Evolutionary conservation across 1,140 invertebrate species (phyloP).

Genomic region (Samia ricini): DNA sequence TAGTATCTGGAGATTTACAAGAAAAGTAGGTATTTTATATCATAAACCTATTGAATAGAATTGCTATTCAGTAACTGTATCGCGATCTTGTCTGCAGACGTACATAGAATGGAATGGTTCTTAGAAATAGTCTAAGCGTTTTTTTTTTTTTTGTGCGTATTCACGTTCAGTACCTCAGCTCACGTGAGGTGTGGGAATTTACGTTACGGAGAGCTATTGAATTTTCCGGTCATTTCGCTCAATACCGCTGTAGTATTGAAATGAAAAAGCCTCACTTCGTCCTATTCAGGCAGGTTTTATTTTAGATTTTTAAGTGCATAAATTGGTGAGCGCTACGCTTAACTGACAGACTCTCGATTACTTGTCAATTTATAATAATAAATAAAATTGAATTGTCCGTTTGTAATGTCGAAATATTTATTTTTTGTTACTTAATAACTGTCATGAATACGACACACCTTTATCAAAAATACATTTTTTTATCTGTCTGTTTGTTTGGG

Average conservation of each 20-base stretch:
- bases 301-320: neutral
- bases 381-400: too few species aligned
- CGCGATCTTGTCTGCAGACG: neutral
- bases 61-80: too few species aligned
- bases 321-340: neutral
- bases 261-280: slow-evolving; percentile 30
- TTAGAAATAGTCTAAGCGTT: slow-evolving; percentile 2
- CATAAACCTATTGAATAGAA: too few species aligned
- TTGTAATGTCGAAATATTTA: too few species aligned
- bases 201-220: slow-evolving; percentile 32
- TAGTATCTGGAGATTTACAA: too few species aligned
- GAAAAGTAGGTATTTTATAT: too few species aligned
- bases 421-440: too few species aligned
- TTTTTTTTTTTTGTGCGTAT: neutral
- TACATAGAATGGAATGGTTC: neutral
- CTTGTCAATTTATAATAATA: too few species aligned
- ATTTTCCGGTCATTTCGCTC: slow-evolving; percentile 48
- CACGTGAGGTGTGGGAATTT: neutral
- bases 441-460: too few species aligned
- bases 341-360: neutral
- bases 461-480: too few species aligned
- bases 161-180: slow-evolving; percentile 11
- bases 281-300: too few species aligned
- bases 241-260: slow-evolving; percentile 34
- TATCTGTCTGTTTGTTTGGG: too few species aligned